phyloP scores from a whole-genome alignment of 2,797 vertebrate species.

The Anguilla anguilla region DNA sequence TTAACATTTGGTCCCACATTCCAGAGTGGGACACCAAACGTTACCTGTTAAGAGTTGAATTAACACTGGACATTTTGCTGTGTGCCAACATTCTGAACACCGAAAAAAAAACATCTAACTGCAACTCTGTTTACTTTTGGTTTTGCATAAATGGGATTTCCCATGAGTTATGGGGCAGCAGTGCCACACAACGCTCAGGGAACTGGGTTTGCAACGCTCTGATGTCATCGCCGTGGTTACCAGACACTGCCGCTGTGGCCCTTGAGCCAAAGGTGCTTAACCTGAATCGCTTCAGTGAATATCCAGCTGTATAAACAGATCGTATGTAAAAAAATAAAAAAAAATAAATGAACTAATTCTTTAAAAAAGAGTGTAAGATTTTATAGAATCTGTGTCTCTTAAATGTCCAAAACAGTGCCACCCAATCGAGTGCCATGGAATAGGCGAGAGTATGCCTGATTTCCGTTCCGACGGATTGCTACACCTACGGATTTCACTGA shows the following conservation, averaged over 20 bases:
- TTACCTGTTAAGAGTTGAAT: too few species aligned
- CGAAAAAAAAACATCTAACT: not conserved
- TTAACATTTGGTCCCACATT: too few species aligned
- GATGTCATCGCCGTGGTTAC: not conserved
- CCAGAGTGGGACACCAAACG: too few species aligned
- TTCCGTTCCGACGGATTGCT: too few species aligned
- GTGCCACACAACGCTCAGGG: not conserved
- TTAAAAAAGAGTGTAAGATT: not conserved
- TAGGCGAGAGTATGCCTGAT: too few species aligned
- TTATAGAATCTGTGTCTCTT: not conserved
- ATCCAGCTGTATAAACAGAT: not conserved
- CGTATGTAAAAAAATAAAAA: too few species aligned
- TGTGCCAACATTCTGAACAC: too few species aligned
- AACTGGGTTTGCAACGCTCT: not conserved
- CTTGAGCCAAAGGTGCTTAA: not conserved
- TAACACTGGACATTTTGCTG: too few species aligned
- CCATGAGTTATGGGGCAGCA: not conserved
- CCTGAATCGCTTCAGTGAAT: not conserved
- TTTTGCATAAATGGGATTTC: not conserved
- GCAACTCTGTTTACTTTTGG: not conserved
- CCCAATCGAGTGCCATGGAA: too few species aligned
- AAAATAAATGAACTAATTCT: too few species aligned
- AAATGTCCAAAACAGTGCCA: not conserved
- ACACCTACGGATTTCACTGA: too few species aligned
- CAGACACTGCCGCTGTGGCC: not conserved